Base-by-base conservation (phyloP, 2,888 invertebrate species). In the Corythucha ciliata region DNA sequence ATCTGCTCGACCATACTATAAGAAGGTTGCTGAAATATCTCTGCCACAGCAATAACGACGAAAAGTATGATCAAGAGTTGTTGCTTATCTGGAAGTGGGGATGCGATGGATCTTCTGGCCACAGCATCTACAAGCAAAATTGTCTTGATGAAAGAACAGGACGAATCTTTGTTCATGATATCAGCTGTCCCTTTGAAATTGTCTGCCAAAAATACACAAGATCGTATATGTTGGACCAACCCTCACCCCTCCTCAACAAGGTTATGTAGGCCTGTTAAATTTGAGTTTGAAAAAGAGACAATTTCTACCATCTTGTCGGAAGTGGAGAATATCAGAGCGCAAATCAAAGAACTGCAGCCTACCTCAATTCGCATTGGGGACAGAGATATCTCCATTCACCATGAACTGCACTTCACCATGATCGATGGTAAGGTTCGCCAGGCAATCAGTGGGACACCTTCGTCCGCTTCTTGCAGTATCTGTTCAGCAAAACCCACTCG, bases 371-470 rank as follows among this genome's bases (percentile, higher is more conserved):
- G 18, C 8, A 18, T 33, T 33, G 33, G 18, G 33, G 33, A 18
- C 4, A 33, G 14, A 33, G 33, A 33, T 16, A 33, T 33, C 18
- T 33, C 33, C 33, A 33, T 33, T 18, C 14, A 4, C 14, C 33
- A 33, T 18, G 18, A 14, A 16, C 18, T 5, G 33, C 18, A 14
- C 14, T 33, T 33, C 14, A 53, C 48, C 4, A 53, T 53, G 53
- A 46, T 53, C 5, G 53, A 53, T 21, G 49, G 49, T 2, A 53
- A 53, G 29, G 34, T 53, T 3, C 49, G 48, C 27, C 48, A 53
- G 21, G 42, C 53, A 4, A 21, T 37, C 10, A 26, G 34, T 20
- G 32, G 8, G 2, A 49, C 4, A 8, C 26, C 26, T 18, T 48
- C 53, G 3, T 39, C 53, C 20, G 27, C 39, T 22, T 42, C 34